These are phyloP conservation scores for Mesocricetus auratus DNA, from an alignment of 2,113 vertebrate genomes.

Conservation along the genomic window DNA sequence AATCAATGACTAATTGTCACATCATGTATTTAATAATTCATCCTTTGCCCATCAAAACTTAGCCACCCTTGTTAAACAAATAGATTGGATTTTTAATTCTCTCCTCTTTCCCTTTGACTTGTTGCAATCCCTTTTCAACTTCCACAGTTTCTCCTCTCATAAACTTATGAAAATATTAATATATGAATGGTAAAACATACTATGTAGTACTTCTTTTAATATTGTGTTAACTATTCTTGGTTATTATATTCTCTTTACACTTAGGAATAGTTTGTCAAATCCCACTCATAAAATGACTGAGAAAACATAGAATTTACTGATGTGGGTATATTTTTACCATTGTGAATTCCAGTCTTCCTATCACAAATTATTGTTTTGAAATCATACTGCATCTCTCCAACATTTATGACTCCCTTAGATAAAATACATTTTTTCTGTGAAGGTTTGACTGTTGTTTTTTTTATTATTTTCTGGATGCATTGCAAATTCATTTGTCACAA, in stretches of 20 bases:
- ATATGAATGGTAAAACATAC: background rate
- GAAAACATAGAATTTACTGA: background rate
- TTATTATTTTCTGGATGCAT: background rate
- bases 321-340: background rate
- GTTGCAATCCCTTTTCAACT: background rate
- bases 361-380: background rate
- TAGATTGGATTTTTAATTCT: background rate
- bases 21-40: constrained; percentile 30
- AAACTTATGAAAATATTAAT: background rate
- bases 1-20: background rate
- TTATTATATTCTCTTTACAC: constrained; percentile 5
- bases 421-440: background rate
- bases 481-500: background rate
- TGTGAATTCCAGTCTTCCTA: background rate
- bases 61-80: background rate
- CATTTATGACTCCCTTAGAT: constrained; percentile 10
- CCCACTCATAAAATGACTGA: background rate
- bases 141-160: background rate
- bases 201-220: background rate
- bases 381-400: background rate
- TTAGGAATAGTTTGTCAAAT: constrained; percentile 16
- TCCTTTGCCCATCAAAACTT: background rate
- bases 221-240: background rate
- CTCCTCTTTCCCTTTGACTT: background rate
- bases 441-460: background rate